phyloP scores from a whole-genome alignment of 2,797 vertebrate genomes.

The Myotis pilosus region DNA sequence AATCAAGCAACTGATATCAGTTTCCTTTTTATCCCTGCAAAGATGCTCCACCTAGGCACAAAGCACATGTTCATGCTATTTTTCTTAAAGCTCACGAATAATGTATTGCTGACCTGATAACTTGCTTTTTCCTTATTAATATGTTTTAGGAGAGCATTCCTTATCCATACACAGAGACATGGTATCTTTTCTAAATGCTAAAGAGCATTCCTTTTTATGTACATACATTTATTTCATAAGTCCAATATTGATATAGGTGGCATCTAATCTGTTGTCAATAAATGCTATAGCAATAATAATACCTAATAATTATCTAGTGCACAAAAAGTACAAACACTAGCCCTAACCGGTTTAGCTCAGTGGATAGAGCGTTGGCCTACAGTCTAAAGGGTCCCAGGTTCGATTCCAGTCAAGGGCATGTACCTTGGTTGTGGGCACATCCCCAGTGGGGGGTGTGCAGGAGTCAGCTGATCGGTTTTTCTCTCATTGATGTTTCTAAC shows the following conservation, averaged over 20 bases:
- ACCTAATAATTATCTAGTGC: background rate
- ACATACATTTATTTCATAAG: background rate
- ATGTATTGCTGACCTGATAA: background rate
- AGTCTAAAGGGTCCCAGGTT: too few species aligned
- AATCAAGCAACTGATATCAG: background rate
- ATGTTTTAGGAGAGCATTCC: background rate
- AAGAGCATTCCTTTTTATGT: background rate
- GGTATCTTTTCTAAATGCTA: background rate
- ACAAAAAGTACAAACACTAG: background rate
- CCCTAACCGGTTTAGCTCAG: too few species aligned
- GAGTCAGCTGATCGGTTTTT: too few species aligned
- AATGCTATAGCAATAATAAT: background rate
- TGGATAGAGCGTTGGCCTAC: too few species aligned
- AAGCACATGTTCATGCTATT: background rate
- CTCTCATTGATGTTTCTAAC: too few species aligned
- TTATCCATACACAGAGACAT: background rate
- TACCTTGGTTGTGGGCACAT: too few species aligned
- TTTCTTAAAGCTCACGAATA: background rate
- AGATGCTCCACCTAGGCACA: background rate
- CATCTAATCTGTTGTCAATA: slow-evolving; percentile 22
- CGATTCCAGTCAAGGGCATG: too few species aligned
- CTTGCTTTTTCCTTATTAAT: background rate
- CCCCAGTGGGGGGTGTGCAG: too few species aligned
- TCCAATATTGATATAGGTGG: background rate
- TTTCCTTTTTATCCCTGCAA: background rate